Evolutionary conservation across 2,113 vertebrate species (phyloP), one percentile per base, ranked within the genome.

Genomic region (Lamprologus speciosus): DNA sequence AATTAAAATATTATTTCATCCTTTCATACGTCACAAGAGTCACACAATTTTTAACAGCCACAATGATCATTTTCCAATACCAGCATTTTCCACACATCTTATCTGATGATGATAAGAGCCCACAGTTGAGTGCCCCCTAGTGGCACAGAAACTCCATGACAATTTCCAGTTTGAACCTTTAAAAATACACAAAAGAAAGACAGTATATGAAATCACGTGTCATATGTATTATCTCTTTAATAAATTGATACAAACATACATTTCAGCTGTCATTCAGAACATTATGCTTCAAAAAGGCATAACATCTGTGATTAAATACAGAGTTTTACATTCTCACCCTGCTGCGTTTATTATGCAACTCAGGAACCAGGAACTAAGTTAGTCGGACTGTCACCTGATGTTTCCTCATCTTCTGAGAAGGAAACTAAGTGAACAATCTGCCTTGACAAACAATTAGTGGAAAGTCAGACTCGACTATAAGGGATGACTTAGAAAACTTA

Each of bases 161-260:
- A 78, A 19, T 28, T 78, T 50, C 45, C 73, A 50, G 26, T 31
- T 78, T 50, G 6, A n/a, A 78, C 16, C 70, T 51, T 33, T 78
- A 51, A 78, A 51, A 78, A 42, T 16, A 54, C 28, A 57, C 79
- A 81, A 57, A 26, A 28, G 16, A 19, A 31, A 55, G 35, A 35
- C 2, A 4, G 28, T 6, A 8, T 88, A 82, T 50, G 37, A 88
- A 88, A 87, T 85, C 33, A 80, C 6, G 4, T 68, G 50, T 83
- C 16, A 63, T 10, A 2, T 86, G 90, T 81, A 88, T 85, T 83
- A 50, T 47, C 16, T 82, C 26, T 81, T 88, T 13, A 70, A 9
- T 88, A 60, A 47, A 51, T 23, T 58, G 11, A 68, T 92, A 86
- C 63, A 88, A 91, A 87, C 81, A 21, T 63, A 87, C 85, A 86